Base-by-base conservation (phyloP, 2,113 vertebrate genomes). In the Phaethon lepturus region DNA sequence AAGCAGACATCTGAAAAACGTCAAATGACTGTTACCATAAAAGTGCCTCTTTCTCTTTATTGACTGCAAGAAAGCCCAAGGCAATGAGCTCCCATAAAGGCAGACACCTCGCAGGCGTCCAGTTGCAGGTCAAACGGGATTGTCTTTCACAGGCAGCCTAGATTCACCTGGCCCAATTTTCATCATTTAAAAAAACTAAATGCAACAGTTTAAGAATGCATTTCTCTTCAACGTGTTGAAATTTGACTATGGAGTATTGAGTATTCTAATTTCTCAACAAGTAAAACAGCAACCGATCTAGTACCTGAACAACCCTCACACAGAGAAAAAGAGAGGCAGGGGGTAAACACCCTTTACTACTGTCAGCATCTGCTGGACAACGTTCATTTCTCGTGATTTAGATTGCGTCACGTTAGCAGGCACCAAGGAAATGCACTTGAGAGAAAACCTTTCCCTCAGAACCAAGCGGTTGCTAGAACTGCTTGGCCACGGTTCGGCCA, bases 321-420 rank as follows among this genome's bases (percentile, higher is more conserved):
- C 12, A 23, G 55, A 23, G 58, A 17, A n/a, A 25, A 56, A 1
- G 26, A 17, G 66, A 12, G 52, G 44, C 50, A 6, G 44, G 16
- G 45, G 0, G 9, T 3, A 8, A 40, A 8, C 16, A 38, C 44
- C 26, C 62, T 15, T 9, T 3, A 0, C 33, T 11, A 0, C 49
- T 2, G 17, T 1, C 53, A 2, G 24, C 3, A 38, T n/a, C 53
- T 7, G n/a, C 31, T 4, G 11, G n/a, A 33, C 67, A 26, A 5
- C 5, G 6, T 8, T 35, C n/a, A 0, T 18, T 28, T 14, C 60
- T 33, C 22, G 47, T 7, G 38, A 3, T 8, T 47, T 4, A 24
- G 59, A 9, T 11, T 11, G 73, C 42, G 52, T 35, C 52, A 19
- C 58, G 9, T 35, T 5, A 42, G 64, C 40, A 38, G 45, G 77